Evolutionary conservation across 2,797 vertebrate species (phyloP).

Genomic region (Sylvia borin): DNA sequence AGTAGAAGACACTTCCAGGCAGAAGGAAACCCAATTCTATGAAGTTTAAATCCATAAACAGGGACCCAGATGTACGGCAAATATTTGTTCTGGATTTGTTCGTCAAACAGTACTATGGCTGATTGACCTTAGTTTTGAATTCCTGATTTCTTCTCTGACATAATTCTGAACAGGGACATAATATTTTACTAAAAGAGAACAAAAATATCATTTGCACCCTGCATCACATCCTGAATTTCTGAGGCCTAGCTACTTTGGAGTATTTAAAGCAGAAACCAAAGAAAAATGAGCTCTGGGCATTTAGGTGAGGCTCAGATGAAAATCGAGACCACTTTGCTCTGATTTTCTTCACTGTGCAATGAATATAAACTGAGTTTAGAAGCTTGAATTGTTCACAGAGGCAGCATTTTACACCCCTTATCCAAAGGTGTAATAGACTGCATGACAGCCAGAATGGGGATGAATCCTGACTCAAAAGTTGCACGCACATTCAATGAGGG

Average conservation of each 20-base stretch:
- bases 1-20: background rate
- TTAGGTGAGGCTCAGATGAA: background rate
- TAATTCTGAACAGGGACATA: background rate
- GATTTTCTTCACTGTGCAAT: background rate
- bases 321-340: background rate
- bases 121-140: background rate
- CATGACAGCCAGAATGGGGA: background rate
- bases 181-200: background rate
- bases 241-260: background rate
- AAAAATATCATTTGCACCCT: background rate
- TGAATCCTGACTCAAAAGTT: constrained; percentile 2
- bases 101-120: background rate
- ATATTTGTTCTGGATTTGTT: background rate
- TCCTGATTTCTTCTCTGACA: background rate
- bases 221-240: background rate
- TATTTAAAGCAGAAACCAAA: background rate
- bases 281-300: background rate
- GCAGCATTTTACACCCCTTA: background rate
- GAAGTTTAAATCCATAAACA: background rate
- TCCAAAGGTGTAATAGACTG: background rate
- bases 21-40: background rate
- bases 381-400: background rate
- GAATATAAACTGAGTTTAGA: background rate
- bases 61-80: background rate
- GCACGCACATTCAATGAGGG: background rate